Base-by-base conservation (phyloP, 2,888 invertebrate genomes). In the Drosophila fulvimacula region DNA sequence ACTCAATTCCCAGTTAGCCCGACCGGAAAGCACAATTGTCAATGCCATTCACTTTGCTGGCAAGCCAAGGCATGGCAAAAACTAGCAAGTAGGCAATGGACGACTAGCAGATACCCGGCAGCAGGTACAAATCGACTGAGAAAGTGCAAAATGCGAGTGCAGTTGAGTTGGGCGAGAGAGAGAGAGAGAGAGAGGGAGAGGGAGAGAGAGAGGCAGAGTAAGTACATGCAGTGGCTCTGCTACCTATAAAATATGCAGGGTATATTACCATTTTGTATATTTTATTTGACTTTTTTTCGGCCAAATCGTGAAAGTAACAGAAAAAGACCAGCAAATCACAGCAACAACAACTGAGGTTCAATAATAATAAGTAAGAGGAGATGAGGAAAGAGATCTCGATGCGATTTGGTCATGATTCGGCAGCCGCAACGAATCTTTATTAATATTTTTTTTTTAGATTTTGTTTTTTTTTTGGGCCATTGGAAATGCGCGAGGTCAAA, bases 401-500 rank as follows among this genome's bases (percentile, higher is more conserved):
- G 41, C 36, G 62, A 83, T 83, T 72, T 62, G 83, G 81, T 82
- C 81, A 82, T 82, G 81, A 88, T 80, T 80, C 69, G 57, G 49
- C 61, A 32, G 63, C 60, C 58, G 10, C 41, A 63, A 6, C 46
- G 69, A 82, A 66, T 76, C 81, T 81, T 84, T 82, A 82, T 86
- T 82, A 82, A 82, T 88, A 86, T 80, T 30, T 42, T 6, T 21
- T 2, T 41, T 13, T 11, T 17, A n/a, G n/a, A n/a, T 17, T 4
- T 17, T 10, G 3, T 38, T 7, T 0, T n/a, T 41, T 19, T 51
- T 19, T n/a, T 36, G 61, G 62, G 60, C 56, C 53, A 58, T 69
- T 79, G 76, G 62, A 62, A 62, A 62, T 76, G 82, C 69, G 70
- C 89, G 87, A 80, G 82, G 82, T 89, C 89, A 82, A 87, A 62